phyloP scores from a whole-genome alignment of 23 tunicate species.

The Trididemnum nubilum region DNA sequence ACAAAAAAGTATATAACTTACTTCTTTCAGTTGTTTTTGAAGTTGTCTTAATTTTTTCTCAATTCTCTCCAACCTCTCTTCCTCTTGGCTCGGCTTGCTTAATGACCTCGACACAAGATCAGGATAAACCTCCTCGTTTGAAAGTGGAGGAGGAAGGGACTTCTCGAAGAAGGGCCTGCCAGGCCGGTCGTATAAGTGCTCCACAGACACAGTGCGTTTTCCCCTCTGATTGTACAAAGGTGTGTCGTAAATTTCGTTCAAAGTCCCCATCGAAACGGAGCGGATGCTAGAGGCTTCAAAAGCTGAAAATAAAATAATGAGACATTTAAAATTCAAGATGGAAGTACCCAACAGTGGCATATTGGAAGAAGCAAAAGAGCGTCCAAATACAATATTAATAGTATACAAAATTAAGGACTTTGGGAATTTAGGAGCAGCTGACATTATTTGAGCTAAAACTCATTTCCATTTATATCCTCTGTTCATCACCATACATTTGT shows the following conservation, averaged over 20 bases:
- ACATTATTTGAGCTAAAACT: too few relatives aligned
- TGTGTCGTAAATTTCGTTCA: conserved; percentile 31
- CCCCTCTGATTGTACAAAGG: not conserved
- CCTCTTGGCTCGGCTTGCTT: conserved; percentile 19
- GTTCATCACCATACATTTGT: too few relatives aligned
- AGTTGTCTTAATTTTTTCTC: conserved; percentile 25
- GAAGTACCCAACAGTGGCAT: not conserved
- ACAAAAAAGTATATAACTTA: not conserved
- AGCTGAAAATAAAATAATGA: too few relatives aligned
- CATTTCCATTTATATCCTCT: too few relatives aligned
- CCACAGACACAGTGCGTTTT: conserved; percentile 33
- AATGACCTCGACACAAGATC: not conserved
- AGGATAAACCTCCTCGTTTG: not conserved
- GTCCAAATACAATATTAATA: too few relatives aligned
- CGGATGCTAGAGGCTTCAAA: conserved; percentile 44
- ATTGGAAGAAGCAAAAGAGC: not conserved
- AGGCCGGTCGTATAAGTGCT: conserved; percentile 30
- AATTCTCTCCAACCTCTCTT: conserved; percentile 45
- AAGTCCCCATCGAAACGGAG: conserved; percentile 57
- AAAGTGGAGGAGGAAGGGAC: not conserved
- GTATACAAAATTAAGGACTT: too few relatives aligned
- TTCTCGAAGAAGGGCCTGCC: not conserved
- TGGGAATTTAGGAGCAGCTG: too few relatives aligned
- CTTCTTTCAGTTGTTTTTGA: conserved; percentile 45
- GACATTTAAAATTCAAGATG: not conserved